Percentiles rank a stretch among this genome's conserved stretches.
Conservation (phyloP, 2,888 invertebrate genomes). For the Chouioia cunea region DNA sequence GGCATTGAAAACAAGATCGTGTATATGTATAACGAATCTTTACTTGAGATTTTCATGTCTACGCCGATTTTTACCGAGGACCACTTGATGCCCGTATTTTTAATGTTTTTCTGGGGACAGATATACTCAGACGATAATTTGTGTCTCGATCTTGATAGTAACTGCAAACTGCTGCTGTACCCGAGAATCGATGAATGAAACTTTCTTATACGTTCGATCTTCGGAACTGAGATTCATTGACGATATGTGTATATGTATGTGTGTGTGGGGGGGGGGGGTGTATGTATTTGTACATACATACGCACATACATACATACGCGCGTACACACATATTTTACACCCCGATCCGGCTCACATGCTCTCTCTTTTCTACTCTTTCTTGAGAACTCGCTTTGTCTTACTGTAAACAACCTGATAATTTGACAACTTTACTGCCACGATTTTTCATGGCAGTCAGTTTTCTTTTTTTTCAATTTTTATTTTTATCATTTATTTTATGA, state of each 20-base stretch:
- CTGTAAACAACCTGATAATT: conserved; percentile 40
- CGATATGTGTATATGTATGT: too few relatives aligned
- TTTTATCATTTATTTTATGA: background rate
- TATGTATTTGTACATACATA: too few relatives aligned
- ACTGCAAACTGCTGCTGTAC: background rate
- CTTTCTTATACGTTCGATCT: background rate
- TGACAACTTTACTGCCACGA: conserved; percentile 28
- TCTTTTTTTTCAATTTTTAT: background rate
- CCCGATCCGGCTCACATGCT: background rate
- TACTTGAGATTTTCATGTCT: too few relatives aligned
- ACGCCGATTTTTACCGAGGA: too few relatives aligned
- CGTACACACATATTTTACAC: background rate
- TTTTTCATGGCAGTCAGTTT: conserved; percentile 9
- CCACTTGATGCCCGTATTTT: conserved; percentile 39
- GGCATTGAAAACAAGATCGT: too few relatives aligned
- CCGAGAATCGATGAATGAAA: conserved; percentile 39
- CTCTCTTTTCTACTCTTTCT: too few relatives aligned
- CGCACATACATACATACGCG: too few relatives aligned
- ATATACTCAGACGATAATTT: conserved; percentile 44
- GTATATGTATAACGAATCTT: too few relatives aligned
- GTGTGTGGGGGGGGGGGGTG: too few relatives aligned
- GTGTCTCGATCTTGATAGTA: conserved; percentile 40
- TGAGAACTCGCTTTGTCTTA: conserved; percentile 7
- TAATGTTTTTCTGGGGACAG: conserved; percentile 31
- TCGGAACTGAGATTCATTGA: conserved; percentile 40